These are phyloP conservation scores for Cotesia chilonis DNA, from an alignment of 1,140 invertebrate genomes.

Conservation along the genomic window DNA sequence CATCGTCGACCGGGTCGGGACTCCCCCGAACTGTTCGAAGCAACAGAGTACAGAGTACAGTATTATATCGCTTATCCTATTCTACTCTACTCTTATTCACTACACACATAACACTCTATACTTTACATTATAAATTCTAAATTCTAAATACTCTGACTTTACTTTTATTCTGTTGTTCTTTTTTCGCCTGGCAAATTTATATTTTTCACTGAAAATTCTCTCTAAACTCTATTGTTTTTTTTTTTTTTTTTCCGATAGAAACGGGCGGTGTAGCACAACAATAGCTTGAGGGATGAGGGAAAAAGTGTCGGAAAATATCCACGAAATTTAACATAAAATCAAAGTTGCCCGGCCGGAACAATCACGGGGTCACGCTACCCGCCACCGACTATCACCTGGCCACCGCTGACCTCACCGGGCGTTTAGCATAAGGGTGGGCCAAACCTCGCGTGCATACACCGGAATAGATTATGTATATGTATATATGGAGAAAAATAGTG, in stretches of 20 bases:
- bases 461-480: conserved; percentile 10
- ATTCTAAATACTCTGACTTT: no score
- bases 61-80: not conserved
- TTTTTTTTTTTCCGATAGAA: not conserved
- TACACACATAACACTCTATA: conserved; percentile 4
- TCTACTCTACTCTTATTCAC: conserved; percentile 14
- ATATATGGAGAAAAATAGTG: not conserved
- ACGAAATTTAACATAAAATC: conserved; percentile 4
- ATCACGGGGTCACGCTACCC: conserved; percentile 21
- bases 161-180: no score
- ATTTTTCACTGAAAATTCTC: no score
- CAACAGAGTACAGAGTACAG: not conserved
- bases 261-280: not conserved
- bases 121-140: not conserved
- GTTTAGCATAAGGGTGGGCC: conserved; percentile 22
- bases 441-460: conserved; percentile 12
- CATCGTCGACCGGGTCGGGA: conserved; percentile 48
- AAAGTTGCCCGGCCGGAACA: conserved; percentile 12
- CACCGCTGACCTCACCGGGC: conserved; percentile 15
- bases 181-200: no score
- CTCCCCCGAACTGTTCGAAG: conserved; percentile 52
- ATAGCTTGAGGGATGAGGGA: not conserved
- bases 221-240: no score
- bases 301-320: not conserved
- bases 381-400: conserved; percentile 25